Evolutionary conservation across 2,888 invertebrate genomes (phyloP).

Genomic region (Lordiphosa andalusiaca): DNA sequence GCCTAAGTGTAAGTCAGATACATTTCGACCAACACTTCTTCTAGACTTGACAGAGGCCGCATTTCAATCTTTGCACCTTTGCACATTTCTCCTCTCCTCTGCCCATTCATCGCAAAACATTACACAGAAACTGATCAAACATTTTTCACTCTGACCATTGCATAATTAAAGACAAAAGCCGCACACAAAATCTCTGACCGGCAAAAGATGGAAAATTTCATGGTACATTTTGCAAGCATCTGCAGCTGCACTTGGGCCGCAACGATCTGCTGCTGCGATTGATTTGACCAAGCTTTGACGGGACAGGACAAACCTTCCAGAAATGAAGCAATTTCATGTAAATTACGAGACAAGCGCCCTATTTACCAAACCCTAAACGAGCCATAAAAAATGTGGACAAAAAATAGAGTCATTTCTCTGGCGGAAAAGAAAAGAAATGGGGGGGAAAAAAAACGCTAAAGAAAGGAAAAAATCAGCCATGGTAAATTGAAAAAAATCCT

Average conservation of each 20-base stretch:
- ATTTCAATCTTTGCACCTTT: no score
- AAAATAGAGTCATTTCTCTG: slow-evolving; percentile 8
- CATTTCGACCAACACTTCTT: no score
- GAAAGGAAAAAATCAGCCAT: slow-evolving; percentile 31
- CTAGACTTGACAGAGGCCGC: no score
- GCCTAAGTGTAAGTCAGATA: no score
- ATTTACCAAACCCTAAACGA: slow-evolving; percentile 61
- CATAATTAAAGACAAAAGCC: slow-evolving; percentile 23
- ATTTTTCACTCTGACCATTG: slow-evolving; percentile 29
- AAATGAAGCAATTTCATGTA: slow-evolving; percentile 76
- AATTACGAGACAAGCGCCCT: slow-evolving; percentile 73
- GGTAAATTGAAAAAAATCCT: slow-evolving; percentile 56
- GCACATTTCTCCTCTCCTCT: no score
- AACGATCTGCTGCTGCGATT: not conserved
- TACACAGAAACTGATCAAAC: no score
- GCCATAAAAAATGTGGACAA: slow-evolving; percentile 45
- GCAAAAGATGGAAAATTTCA: slow-evolving; percentile 54
- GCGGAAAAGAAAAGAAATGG: slow-evolving; percentile 8
- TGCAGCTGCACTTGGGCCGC: slow-evolving; percentile 46
- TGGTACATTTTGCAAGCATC: slow-evolving; percentile 56
- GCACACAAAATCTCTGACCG: slow-evolving; percentile 13
- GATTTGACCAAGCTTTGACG: no score
- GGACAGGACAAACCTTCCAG: slow-evolving; percentile 15
- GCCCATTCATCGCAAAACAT: no score
- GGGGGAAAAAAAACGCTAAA: slow-evolving; percentile 21